Evolutionary conservation across 1,140 invertebrate species (phyloP).

Genomic region (Aphidius gifuensis): DNA sequence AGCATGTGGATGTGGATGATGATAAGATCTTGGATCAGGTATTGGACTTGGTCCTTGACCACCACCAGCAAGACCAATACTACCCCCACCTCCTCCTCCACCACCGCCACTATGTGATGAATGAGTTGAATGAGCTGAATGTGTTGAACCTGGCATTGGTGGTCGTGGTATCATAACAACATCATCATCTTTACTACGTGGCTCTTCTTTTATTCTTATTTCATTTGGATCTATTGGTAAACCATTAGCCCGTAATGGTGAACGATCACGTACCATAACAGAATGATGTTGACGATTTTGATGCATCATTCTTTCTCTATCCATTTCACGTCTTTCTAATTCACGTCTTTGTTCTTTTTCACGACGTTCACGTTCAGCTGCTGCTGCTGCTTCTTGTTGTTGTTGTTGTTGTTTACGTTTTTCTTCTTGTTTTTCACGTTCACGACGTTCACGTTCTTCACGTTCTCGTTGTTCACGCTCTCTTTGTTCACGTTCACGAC

Average conservation of each 20-base stretch:
- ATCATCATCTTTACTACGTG: slow-evolving; percentile 62
- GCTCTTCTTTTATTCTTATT: slow-evolving; percentile 65
- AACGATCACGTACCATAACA: slow-evolving; percentile 60
- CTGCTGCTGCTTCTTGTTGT: slow-evolving; percentile 45
- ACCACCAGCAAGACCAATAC: neutral
- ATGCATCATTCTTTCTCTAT: slow-evolving; percentile 63
- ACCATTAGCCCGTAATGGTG: slow-evolving; percentile 66
- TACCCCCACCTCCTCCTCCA: slow-evolving; percentile 25
- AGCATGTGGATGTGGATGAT: slow-evolving; percentile 42
- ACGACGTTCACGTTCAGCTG: slow-evolving; percentile 49
- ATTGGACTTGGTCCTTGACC: slow-evolving; percentile 42
- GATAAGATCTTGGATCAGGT: slow-evolving; percentile 43
- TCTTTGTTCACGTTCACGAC: slow-evolving; percentile 36
- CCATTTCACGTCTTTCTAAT: slow-evolving; percentile 68
- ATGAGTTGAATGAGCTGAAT: no score
- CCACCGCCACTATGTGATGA: slow-evolving; percentile 25
- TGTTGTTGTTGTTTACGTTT: slow-evolving; percentile 57
- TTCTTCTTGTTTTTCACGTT: slow-evolving; percentile 60
- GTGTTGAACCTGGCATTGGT: slow-evolving; percentile 33
- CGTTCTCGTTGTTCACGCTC: slow-evolving; percentile 42
- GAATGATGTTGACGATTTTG: slow-evolving; percentile 57
- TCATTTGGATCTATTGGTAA: slow-evolving; percentile 48
- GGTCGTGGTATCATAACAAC: slow-evolving; percentile 60
- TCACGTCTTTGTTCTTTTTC: slow-evolving; percentile 60
- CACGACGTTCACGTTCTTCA: slow-evolving; percentile 52